These are phyloP conservation scores for Drosophila longiperda DNA, from an alignment of 2,888 invertebrate species.

Conservation along the genomic window DNA sequence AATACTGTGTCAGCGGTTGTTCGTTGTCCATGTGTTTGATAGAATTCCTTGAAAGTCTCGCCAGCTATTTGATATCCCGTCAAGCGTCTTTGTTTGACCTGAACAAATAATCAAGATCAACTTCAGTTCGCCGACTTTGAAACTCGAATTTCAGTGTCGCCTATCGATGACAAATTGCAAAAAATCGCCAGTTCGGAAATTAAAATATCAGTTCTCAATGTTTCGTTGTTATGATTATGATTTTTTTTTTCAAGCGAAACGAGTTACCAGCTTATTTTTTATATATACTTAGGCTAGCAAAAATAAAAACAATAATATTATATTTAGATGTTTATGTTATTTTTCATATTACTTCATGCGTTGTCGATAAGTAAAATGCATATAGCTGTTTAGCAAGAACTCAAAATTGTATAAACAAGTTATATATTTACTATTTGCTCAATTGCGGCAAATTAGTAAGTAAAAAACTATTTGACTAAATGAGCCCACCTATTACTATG, in stretches of 20 bases:
- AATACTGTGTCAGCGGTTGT: conserved; percentile 58
- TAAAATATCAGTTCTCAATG: conserved; percentile 34
- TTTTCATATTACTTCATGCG: neutral
- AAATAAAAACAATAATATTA: neutral
- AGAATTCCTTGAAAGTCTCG: conserved; percentile 48
- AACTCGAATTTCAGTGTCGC: conserved; percentile 47
- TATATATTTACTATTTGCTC: conserved; percentile 42
- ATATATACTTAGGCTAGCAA: neutral
- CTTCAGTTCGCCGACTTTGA: conserved; percentile 41
- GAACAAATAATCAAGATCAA: conserved; percentile 53
- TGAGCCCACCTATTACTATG: neutral
- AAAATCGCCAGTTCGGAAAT: conserved; percentile 50
- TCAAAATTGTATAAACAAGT: conserved; percentile 30
- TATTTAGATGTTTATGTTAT: neutral
- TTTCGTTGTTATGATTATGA: conserved; percentile 6
- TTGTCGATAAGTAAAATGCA: conserved; percentile 23
- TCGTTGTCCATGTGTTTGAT: conserved; percentile 39
- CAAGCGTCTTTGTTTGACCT: conserved; percentile 25
- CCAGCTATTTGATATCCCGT: conserved; percentile 38
- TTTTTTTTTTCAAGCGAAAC: conserved; percentile 23
- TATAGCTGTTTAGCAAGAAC: conserved; percentile 39
- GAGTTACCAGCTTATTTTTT: conserved; percentile 1
- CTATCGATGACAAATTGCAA: conserved; percentile 72
- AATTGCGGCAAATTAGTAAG: conserved; percentile 38
- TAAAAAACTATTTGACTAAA: neutral